Evolutionary conservation across 1,140 invertebrate genomes (phyloP), one percentile per base, ranked within the genome.

Genomic region (Drosophila triauraria): DNA sequence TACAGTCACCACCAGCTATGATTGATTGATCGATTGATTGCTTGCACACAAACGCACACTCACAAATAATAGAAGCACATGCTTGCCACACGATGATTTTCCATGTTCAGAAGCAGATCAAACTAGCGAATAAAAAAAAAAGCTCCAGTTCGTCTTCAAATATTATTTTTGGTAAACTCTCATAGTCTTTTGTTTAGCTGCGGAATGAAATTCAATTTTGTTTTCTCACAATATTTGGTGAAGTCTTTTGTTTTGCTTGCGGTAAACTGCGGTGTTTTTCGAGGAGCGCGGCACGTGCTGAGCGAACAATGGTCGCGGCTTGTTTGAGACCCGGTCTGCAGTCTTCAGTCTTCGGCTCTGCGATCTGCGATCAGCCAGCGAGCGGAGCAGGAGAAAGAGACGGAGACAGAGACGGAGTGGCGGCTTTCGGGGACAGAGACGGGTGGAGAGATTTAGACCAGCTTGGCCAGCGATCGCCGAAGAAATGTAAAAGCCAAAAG

Each of bases 301-400:
- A 64, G 62, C 84, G 80, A 83, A 87, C 84, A 87, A 88, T 88
- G 84, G 77, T 87, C 84, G 84, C 75, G 72, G 80, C 76, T 80
- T 88, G 77, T 87, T 88, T 87, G 84, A 88, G 75, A 38, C 60
- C 35, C 40, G 51, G 46, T 43, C 58, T 32, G 8, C 54, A 42
- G 54, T 40, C 53, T 54, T 2, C 51, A 56, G 30, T 53, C 51
- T 54, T 0, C 56, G 25, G 40, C 23, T 57, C 42, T 35, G 59
- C 50, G 50, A 62, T 23, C 46, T 15, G 46, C 40, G 40, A 54
- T 54, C 59, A 51, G 20, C 30, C n/a, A 25, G 47, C 17, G 20
- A 27, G 54, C 35, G 15, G 54, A 56, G 58, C 51, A 15, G 51
- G 32, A 54, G 56, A 68, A 65, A 50, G 64, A 69, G 63, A 40